Conservation (phyloP, 2,888 invertebrate genomes). For the Drosophila planitibia region DNA sequence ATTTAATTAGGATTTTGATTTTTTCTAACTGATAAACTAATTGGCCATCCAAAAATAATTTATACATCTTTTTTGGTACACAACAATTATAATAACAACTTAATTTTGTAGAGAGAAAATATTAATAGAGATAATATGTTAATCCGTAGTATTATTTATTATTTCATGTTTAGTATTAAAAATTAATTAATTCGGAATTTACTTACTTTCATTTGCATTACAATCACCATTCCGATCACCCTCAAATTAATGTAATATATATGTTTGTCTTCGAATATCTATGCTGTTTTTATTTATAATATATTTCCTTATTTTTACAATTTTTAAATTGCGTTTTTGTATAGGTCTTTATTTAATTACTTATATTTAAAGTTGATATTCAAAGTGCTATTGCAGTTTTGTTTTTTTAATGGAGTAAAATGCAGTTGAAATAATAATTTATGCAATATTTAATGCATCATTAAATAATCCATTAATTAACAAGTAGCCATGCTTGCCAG, state of each 20-base stretch:
- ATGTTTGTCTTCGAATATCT: conserved; percentile 30
- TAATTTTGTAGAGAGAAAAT: background rate
- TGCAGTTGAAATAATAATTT: conserved; percentile 68
- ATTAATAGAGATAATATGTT: background rate
- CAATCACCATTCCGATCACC: background rate
- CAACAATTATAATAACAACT: background rate
- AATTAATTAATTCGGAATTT: background rate
- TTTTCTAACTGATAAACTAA: background rate
- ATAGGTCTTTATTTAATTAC: conserved; percentile 25
- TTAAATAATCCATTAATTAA: conserved; percentile 76
- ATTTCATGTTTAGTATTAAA: background rate
- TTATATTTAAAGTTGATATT: conserved; percentile 70
- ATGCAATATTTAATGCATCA: conserved; percentile 73
- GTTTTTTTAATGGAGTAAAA: conserved; percentile 42
- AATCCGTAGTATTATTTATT: background rate
- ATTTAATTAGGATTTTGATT: background rate
- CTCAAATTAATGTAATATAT: background rate
- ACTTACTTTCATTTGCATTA: conserved; percentile 4
- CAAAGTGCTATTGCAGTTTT: conserved; percentile 38
- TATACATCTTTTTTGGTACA: background rate
- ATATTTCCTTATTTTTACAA: conserved; percentile 45
- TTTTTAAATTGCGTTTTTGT: conserved; percentile 40
- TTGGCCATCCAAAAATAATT: background rate
- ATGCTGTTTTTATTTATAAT: conserved; percentile 38
- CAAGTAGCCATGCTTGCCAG: conserved; percentile 58